Evolutionary conservation across 37 sponge, comb jelly and placozoan species (phyloP), one percentile per base, ranked within the genome.

Genomic region (Geodia barretti): DNA sequence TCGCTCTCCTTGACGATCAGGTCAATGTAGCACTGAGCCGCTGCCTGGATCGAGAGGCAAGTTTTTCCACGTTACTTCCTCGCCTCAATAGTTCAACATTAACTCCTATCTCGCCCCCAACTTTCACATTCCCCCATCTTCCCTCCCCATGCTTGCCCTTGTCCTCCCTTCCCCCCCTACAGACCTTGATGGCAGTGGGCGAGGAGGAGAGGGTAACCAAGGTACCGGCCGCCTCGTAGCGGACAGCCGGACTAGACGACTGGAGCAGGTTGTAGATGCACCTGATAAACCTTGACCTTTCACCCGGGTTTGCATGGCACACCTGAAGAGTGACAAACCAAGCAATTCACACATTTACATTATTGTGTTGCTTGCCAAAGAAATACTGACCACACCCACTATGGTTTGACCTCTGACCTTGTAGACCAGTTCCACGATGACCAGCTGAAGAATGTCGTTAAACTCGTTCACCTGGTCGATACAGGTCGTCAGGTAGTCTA

Each of bases 371-470:
- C 8, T 28, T 66, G 68, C 68, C 9, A 25, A n/a, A n/a, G n/a
- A n/a, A n/a, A 23, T 14, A 3, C 36, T 70, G 3, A 4, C 23
- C 71, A 24, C 71, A 24, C 75, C 75, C 9, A 30, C 59, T 36
- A 20, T 1, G 36, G 2, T 40, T 7, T 11, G 40, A 32, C 47
- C 39, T 24, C 79, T 34, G 41, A 93, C 99, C 90, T 99, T 99
- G 90, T 99, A 99, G 30, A 99, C 93, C 30, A 99, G 87, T 83
- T 99, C 99, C 59, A 99, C 99, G 28, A 99, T 97, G n/a, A 99
- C 97, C 40, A 99, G 83, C 74, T 99, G 99, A 38, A 99, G 91
- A 20, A 99, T 99, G 70, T 99, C 99, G 64, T 92, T 92, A 66
- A 99, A 99, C 38, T 90, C 90, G 63, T 87, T 76, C 23, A 99